Conservation (phyloP, 2,888 invertebrate genomes). For the Leucania comma region DNA sequence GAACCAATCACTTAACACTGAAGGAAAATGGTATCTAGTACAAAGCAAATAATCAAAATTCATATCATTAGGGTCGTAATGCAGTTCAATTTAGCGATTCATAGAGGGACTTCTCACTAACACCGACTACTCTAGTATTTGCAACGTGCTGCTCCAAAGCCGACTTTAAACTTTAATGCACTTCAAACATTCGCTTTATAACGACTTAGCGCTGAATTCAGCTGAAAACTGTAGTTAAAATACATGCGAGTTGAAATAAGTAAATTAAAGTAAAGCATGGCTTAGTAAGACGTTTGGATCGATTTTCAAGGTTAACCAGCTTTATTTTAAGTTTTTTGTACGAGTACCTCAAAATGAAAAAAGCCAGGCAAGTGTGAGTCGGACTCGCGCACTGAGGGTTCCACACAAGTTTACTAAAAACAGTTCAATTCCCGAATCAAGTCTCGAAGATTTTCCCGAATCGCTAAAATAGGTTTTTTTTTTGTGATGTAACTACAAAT, state of each 20-base stretch:
- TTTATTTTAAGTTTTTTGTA: no score
- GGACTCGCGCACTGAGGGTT: no score
- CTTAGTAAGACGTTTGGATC: neutral
- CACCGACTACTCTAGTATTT: slow-evolving; percentile 22
- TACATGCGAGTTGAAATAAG: neutral
- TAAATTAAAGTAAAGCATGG: neutral
- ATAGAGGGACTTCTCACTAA: slow-evolving; percentile 31
- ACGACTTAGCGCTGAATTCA: slow-evolving; percentile 6
- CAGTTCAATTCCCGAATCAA: no score
- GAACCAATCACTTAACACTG: slow-evolving; percentile 21
- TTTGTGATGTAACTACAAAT: no score
- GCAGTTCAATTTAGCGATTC: slow-evolving; percentile 45
- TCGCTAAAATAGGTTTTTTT: no score
- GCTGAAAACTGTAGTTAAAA: neutral
- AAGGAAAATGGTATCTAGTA: neutral
- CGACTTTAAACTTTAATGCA: slow-evolving; percentile 40
- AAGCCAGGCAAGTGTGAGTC: no score
- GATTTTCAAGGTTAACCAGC: neutral
- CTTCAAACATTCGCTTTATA: slow-evolving; percentile 34
- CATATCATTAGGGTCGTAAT: slow-evolving; percentile 35
- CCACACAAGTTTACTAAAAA: no score
- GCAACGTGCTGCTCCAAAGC: slow-evolving; percentile 22
- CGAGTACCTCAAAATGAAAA: no score
- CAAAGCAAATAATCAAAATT: slow-evolving; percentile 35
- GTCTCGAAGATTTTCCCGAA: no score